Conservation (phyloP, 2,113 vertebrate species). For the Siniperca knerii region DNA sequence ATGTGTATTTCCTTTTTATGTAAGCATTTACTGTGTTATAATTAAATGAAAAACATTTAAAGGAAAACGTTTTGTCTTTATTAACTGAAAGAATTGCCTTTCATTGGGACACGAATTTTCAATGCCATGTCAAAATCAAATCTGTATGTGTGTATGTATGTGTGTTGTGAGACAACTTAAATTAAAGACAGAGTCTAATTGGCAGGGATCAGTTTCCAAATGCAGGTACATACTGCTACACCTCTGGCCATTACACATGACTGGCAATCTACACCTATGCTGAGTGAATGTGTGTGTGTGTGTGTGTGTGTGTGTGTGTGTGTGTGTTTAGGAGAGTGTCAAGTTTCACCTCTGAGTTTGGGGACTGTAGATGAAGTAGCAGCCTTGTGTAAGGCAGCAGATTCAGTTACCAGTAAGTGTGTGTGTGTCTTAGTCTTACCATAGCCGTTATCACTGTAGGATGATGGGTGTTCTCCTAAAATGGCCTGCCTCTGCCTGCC, state of each 20-base stretch:
- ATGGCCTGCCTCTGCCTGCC: slow-evolving; percentile 96
- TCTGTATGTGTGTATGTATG: neutral
- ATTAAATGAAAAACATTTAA: neutral
- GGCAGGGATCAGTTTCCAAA: slow-evolving; percentile 31
- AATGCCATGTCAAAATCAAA: too few relatives aligned
- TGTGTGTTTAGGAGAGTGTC: slow-evolving; percentile 3
- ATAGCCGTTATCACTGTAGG: slow-evolving; percentile 87
- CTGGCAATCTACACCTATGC: neutral
- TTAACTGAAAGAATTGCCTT: too few relatives aligned
- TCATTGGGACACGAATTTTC: too few relatives aligned
- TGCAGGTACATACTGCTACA: slow-evolving; percentile 12
- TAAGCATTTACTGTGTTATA: too few relatives aligned
- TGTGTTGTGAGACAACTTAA: neutral
- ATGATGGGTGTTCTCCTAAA: slow-evolving; percentile 95
- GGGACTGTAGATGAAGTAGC: slow-evolving; percentile 30
- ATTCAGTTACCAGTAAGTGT: slow-evolving; percentile 24
- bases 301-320: slow-evolving; percentile 11
- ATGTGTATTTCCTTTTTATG: too few relatives aligned
- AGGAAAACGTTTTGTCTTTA: too few relatives aligned
- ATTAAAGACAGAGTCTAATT: slow-evolving; percentile 14
- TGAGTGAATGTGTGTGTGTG: neutral
- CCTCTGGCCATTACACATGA: slow-evolving; percentile 5
- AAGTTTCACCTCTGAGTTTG: slow-evolving; percentile 30
- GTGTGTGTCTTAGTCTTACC: slow-evolving; percentile 85
- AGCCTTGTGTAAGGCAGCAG: slow-evolving; percentile 2